phyloP scores from a whole-genome alignment of 2,113 vertebrate genomes.

The Xyliphius kryptos region DNA sequence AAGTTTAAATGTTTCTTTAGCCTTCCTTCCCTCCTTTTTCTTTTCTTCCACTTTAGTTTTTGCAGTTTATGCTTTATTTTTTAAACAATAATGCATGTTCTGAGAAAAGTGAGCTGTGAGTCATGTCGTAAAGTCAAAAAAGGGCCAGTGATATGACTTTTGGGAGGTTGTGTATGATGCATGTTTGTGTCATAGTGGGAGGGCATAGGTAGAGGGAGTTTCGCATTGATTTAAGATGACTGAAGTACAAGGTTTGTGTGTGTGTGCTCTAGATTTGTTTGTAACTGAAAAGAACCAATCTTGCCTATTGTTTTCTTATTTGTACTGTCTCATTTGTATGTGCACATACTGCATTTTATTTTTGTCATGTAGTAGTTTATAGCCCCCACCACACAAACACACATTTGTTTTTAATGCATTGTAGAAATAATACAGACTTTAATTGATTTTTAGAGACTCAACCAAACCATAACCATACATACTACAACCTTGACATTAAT shows the following conservation, averaged over 20 bases:
- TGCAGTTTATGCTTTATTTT: constrained; percentile 25
- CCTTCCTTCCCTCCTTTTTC: constrained; percentile 13
- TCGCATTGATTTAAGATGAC: too few species aligned
- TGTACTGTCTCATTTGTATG: not conserved
- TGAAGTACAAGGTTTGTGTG: not conserved
- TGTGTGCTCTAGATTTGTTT: not conserved
- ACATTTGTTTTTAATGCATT: too few species aligned
- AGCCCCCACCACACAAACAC: too few species aligned
- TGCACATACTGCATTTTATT: too few species aligned
- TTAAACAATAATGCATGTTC: constrained; percentile 46
- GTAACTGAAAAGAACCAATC: not conserved
- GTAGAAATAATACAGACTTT: too few species aligned
- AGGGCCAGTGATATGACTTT: not conserved
- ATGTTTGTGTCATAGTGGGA: not conserved
- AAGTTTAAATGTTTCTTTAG: constrained; percentile 33
- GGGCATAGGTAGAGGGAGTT: not conserved
- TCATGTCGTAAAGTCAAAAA: not conserved
- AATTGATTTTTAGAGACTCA: too few species aligned
- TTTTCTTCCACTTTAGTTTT: constrained; percentile 7
- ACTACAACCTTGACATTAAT: too few species aligned
- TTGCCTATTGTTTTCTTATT: too few species aligned
- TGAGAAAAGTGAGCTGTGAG: constrained; percentile 30
- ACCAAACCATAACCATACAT: too few species aligned
- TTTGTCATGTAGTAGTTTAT: too few species aligned
- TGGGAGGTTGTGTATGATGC: not conserved